phyloP scores from a whole-genome alignment of 2,113 vertebrate genomes.

The Hemichromis elongatus region DNA sequence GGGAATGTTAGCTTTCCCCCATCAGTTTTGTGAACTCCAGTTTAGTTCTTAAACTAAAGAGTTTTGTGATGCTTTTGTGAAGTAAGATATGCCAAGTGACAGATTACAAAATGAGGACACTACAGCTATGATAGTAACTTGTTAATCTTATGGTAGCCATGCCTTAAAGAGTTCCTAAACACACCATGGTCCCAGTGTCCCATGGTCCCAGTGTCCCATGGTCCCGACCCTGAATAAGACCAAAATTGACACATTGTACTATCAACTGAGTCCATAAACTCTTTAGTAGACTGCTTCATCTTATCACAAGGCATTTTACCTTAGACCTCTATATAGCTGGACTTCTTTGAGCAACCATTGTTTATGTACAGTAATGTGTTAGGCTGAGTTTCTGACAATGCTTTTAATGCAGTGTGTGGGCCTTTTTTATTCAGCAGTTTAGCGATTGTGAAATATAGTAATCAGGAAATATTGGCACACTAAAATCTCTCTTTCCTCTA shows the following conservation, averaged over 20 bases:
- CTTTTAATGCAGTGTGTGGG: not conserved
- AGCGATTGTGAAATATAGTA: too few species aligned
- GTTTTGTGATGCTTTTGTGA: rapidly evolving
- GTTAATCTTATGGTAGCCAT: not conserved
- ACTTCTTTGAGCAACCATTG: not conserved
- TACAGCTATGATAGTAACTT: not conserved
- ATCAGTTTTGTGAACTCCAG: not conserved
- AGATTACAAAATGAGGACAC: not conserved
- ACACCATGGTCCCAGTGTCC: not conserved
- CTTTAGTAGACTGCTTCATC: not conserved
- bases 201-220: too few species aligned
- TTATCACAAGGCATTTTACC: not conserved
- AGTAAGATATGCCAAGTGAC: not conserved
- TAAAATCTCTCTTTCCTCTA: too few species aligned
- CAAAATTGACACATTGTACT: not conserved
- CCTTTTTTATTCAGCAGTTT: not conserved
- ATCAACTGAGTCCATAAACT: not conserved
- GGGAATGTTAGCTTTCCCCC: not conserved
- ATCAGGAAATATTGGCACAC: too few species aligned
- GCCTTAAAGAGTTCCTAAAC: not conserved
- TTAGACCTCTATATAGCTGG: not conserved
- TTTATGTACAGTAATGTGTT: too few species aligned
- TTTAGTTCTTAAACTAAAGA: not conserved
- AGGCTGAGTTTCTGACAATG: too few species aligned
- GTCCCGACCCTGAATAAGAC: not conserved